These are phyloP conservation scores for Habrosyne pyritoides DNA, from an alignment of 2,888 invertebrate genomes.

Conservation along the genomic window DNA sequence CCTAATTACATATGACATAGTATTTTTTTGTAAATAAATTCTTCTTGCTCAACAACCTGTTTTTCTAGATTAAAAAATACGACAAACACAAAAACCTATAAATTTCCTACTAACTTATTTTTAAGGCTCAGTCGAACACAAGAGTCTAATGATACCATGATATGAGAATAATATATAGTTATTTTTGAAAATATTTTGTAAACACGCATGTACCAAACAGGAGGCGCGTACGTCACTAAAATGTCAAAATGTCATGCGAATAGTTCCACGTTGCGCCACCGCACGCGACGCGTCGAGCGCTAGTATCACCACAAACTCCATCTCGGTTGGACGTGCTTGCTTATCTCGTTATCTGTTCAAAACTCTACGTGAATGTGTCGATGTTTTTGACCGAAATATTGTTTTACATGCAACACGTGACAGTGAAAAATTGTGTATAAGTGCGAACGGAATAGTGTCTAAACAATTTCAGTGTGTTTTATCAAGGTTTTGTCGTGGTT, in stretches of 20 bases:
- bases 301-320: constrained; percentile 58
- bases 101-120: too few species aligned
- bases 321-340: constrained; percentile 25
- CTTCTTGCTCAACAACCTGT: too few species aligned
- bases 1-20: too few species aligned
- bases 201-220: too few species aligned
- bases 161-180: too few species aligned
- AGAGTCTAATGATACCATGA: too few species aligned
- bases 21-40: too few species aligned
- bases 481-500: constrained; percentile 66
- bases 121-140: too few species aligned
- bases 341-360: constrained; percentile 38
- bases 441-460: constrained; percentile 52
- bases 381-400: constrained; percentile 52
- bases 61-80: too few species aligned
- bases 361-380: constrained; percentile 69
- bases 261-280: constrained; percentile 42
- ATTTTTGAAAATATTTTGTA: too few species aligned
- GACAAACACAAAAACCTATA: too few species aligned
- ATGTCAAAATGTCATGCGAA: constrained; percentile 20
- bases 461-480: constrained; percentile 35
- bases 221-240: constrained; percentile 8
- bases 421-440: constrained; percentile 58
- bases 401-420: constrained; percentile 45
- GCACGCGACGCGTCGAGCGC: constrained; percentile 41